A percentile compares a stretch with the other conserved stretches of the same genome.
phyloP scores from a whole-genome alignment of 2,113 vertebrate species.

The Pollimyrus isidori region DNA sequence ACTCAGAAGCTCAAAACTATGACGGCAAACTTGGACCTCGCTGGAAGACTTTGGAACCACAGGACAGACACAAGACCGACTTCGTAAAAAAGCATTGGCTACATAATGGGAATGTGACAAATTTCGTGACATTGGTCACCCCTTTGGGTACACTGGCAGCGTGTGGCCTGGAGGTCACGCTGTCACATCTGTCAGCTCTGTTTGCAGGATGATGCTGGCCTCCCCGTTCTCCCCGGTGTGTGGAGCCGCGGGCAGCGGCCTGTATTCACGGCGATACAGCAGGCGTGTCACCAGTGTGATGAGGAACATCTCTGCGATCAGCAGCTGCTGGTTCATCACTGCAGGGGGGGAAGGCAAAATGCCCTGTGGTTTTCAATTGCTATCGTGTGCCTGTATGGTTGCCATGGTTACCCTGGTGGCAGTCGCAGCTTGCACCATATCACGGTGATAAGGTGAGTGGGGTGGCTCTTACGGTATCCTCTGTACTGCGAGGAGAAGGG shows the following conservation, averaged over 20 bases:
- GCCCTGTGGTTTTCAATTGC: not conserved
- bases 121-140: not conserved
- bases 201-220: slow-evolving; percentile 37
- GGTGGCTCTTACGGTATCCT: slow-evolving; percentile 65
- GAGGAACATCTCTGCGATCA: slow-evolving; percentile 81
- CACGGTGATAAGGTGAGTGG: not conserved
- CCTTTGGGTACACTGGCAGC: not conserved
- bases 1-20: not conserved
- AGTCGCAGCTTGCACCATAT: not conserved
- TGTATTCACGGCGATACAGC: slow-evolving; percentile 64
- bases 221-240: slow-evolving; percentile 40
- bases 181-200: slow-evolving; percentile 16
- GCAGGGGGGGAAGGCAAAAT: slow-evolving; percentile 10
- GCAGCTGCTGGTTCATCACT: slow-evolving; percentile 73
- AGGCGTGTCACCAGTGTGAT: slow-evolving; percentile 68
- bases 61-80: not conserved
- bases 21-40: not conserved
- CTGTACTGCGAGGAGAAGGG: slow-evolving; percentile 65
- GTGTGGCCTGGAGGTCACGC: slow-evolving; percentile 27
- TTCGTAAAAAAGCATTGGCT: not conserved
- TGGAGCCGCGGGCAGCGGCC: slow-evolving; percentile 41
- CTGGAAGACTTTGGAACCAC: not conserved
- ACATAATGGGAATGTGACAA: not conserved
- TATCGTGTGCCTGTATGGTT: not conserved
- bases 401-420: not conserved